phyloP scores from a whole-genome alignment of 2,888 invertebrate species.

The Panorpa germanica region DNA sequence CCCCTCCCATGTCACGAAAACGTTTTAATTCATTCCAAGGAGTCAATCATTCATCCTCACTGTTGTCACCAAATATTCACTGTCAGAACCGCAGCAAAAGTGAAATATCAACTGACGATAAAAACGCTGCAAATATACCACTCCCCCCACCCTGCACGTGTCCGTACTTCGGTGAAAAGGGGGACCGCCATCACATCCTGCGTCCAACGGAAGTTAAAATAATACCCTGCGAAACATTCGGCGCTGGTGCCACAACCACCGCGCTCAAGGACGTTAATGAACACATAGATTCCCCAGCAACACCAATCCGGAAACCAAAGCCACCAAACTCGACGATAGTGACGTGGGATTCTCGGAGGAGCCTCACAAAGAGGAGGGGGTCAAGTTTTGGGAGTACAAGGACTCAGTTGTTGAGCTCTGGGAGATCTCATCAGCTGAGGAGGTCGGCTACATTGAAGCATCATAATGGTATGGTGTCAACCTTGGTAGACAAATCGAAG shows the following conservation, averaged over 20 bases:
- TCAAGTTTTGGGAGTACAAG: slow-evolving; percentile 52
- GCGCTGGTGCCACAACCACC: slow-evolving; percentile 12
- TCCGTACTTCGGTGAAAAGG: slow-evolving; percentile 65
- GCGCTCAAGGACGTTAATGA: slow-evolving; percentile 5
- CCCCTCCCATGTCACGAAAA: no score
- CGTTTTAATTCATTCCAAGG: no score
- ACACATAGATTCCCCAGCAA: no score
- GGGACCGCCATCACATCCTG: slow-evolving; percentile 32
- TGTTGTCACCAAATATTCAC: slow-evolving; percentile 1
- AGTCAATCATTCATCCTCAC: no score
- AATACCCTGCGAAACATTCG: no score
- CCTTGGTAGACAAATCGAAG: slow-evolving; percentile 21
- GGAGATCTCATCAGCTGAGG: slow-evolving; percentile 28
- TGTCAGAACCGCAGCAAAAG: slow-evolving; percentile 13
- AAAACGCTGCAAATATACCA: slow-evolving; percentile 26
- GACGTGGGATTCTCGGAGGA: slow-evolving; percentile 51
- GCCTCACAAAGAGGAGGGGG: slow-evolving; percentile 41
- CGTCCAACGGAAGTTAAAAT: slow-evolving; percentile 31
- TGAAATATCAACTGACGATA: slow-evolving; percentile 16
- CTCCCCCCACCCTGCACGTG: slow-evolving; percentile 64
- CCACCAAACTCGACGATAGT: slow-evolving; percentile 35
- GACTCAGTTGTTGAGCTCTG: slow-evolving; percentile 21
- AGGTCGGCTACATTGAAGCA: slow-evolving; percentile 41
- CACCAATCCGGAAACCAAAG: slow-evolving; percentile 21
- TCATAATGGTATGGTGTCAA: slow-evolving; percentile 20